phyloP scores from a whole-genome alignment of 2,888 invertebrate species.

The Eupithecia vulgata region DNA sequence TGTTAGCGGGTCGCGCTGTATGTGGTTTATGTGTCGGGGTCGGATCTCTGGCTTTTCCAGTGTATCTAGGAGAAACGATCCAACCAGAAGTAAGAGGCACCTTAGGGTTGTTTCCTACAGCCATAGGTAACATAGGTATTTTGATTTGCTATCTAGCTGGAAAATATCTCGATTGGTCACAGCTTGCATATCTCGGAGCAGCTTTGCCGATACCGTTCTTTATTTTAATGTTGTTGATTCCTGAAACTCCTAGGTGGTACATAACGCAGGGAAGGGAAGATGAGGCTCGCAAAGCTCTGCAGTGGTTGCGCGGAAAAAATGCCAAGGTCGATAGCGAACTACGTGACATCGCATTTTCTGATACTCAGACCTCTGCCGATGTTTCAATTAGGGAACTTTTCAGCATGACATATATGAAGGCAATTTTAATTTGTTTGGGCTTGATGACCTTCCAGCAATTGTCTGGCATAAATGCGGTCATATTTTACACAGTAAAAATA shows the following conservation, averaged over 20 bases:
- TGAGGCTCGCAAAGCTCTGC: conserved; percentile 90
- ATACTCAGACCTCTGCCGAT: conserved; percentile 87
- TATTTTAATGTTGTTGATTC: conserved; percentile 92
- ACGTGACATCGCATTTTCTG: conserved; percentile 88
- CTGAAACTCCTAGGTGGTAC: conserved; percentile 97
- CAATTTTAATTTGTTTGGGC: conserved; percentile 91
- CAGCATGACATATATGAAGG: conserved; percentile 88
- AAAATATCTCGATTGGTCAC: conserved; percentile 91
- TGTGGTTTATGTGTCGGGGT: conserved; percentile 95
- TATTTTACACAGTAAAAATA: conserved; percentile 96
- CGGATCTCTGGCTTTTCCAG: conserved; percentile 93
- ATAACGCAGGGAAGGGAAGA: conserved; percentile 90
- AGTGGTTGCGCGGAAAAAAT: conserved; percentile 92
- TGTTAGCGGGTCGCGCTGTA: conserved; percentile 91
- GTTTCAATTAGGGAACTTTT: conserved; percentile 87
- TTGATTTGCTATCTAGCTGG: conserved; percentile 92
- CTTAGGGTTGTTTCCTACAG: conserved; percentile 93
- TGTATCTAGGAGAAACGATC: conserved; percentile 96
- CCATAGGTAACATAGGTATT: conserved; percentile 93
- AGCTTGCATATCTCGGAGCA: conserved; percentile 91
- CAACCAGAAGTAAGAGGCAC: conserved; percentile 96
- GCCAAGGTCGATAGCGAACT: conserved; percentile 91
- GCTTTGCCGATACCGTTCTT: conserved; percentile 90
- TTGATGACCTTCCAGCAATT: conserved; percentile 98
- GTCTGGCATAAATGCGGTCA: conserved; percentile 97